Evolutionary conservation across 2,888 invertebrate species (phyloP), one percentile per base, ranked within the genome.

Genomic region (Myopa tessellatipennis): DNA sequence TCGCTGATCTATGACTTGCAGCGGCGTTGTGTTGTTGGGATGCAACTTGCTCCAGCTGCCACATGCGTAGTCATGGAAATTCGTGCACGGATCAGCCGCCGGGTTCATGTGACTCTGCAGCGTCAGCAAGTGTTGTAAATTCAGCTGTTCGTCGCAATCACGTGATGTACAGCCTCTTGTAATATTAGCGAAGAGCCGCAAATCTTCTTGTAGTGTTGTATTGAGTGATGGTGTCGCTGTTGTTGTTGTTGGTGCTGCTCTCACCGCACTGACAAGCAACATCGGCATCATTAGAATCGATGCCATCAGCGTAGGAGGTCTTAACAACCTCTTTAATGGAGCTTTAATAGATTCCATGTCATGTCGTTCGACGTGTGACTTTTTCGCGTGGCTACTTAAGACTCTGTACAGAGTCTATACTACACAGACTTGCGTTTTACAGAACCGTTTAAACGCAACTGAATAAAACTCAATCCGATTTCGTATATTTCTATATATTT

Each of bases 41-140:
- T 77, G 72, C 8, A 77, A 52, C 0, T 74, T 52, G 1, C 67
- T 58, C 87, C 87, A 87, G 18, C 83, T 83, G 70, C 86, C 85
- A 60, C 86, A 87, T 36, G 87, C 85, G 58, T 85, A 83, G 16
- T 79, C 80, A 75, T 87, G 82, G 26, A 86, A 87, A 70, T 87
- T 82, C 18, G 82, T 81, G 67, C 87, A 87, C 0, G 87, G 84
- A 78, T 84, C 80, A 58, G 81, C 76, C 52, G 82, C 79, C 1
- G 77, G 79, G 26, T 81, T 80, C 82, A 86, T 84, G 10, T 86
- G 82, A 3, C 79, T 76, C 68, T 81, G 81, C 55, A 87, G 74
- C 4, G 76, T 76, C 4, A 81, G 77, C 18, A 87, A 81, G 18
- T 87, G 83, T 34, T 79, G 61, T 40, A 82, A 5, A 74, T 85